These are phyloP conservation scores for Drosophila malerkotliana DNA, from an alignment of 1,140 invertebrate species.

Conservation along the genomic window DNA sequence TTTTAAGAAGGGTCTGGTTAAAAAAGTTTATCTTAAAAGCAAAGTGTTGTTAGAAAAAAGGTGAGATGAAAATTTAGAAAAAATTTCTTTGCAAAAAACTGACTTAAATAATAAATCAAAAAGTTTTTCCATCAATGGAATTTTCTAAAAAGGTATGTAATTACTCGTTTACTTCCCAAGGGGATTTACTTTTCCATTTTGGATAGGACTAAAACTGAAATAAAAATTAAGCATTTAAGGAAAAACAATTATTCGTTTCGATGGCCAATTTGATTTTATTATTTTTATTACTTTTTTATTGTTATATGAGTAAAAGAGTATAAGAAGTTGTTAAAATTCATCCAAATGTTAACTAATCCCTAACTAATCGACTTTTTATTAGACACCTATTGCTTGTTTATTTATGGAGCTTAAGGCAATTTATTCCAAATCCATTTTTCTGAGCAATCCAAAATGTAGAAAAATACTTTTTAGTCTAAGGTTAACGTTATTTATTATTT, in stretches of 20 bases:
- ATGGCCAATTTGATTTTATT: conserved; percentile 17
- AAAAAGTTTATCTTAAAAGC: too few species aligned
- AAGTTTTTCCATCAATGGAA: too few species aligned
- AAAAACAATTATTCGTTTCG: conserved; percentile 15
- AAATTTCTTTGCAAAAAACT: too few species aligned
- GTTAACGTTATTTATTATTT: neutral
- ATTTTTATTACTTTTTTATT: neutral
- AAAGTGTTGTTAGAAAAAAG: too few species aligned
- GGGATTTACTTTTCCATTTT: too few species aligned
- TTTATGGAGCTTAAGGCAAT: conserved; percentile 1
- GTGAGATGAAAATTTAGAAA: too few species aligned
- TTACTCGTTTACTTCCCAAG: too few species aligned
- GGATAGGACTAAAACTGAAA: neutral
- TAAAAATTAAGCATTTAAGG: neutral
- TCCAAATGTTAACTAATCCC: conserved; percentile 7
- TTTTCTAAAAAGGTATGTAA: too few species aligned
- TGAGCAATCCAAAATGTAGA: neutral
- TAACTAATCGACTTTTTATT: conserved; percentile 16
- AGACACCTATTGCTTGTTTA: conserved; percentile 12
- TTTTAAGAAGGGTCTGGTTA: too few species aligned
- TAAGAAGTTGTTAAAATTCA: conserved; percentile 8
- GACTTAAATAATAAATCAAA: too few species aligned
- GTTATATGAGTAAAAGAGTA: conserved; percentile 16
- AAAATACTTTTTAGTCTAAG: neutral
- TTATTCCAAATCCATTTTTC: neutral